These are phyloP conservation scores for Andrena dorsata DNA, from an alignment of 2,888 invertebrate species.

Conservation along the genomic window DNA sequence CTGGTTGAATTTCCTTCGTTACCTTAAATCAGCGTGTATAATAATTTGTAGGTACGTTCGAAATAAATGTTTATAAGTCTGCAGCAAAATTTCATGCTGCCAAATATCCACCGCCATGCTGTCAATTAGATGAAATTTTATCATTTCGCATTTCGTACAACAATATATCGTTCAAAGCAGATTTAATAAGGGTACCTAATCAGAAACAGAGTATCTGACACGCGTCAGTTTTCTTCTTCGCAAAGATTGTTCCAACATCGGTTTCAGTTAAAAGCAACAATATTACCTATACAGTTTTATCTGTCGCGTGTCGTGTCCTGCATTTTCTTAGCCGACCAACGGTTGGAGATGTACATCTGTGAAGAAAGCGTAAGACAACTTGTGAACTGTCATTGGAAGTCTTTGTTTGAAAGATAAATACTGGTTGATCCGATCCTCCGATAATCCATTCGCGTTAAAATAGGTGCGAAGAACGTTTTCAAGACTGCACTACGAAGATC, in stretches of 20 bases:
- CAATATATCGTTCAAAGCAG: neutral
- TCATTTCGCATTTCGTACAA: neutral
- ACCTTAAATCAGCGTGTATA: conserved; percentile 17
- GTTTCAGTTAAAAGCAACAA: conserved; percentile 18
- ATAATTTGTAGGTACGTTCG: neutral
- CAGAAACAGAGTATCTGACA: neutral
- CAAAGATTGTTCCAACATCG: conserved; percentile 11
- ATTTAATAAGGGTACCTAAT: conserved; percentile 9
- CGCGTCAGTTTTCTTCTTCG: conserved; percentile 18
- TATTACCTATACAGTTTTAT: conserved; percentile 3
- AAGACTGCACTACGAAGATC: conserved; percentile 59
- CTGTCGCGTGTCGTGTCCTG: conserved; percentile 29
- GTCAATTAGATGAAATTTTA: neutral
- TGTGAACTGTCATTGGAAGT: conserved; percentile 63
- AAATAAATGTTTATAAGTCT: neutral
- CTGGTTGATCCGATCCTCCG: conserved; percentile 65
- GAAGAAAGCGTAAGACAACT: conserved; percentile 28
- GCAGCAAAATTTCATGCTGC: neutral
- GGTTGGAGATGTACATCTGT: conserved; percentile 64
- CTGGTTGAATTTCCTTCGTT: conserved; percentile 43
- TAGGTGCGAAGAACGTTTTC: conserved; percentile 74
- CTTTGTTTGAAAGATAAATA: conserved; percentile 73
- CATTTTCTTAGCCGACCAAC: conserved; percentile 58
- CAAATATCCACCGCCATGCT: neutral
- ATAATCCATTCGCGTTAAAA: conserved; percentile 74